Percentiles rank a stretch among this genome's conserved stretches.
phyloP scores from a whole-genome alignment of 2,797 vertebrate species.

The Myotis daubentonii region DNA sequence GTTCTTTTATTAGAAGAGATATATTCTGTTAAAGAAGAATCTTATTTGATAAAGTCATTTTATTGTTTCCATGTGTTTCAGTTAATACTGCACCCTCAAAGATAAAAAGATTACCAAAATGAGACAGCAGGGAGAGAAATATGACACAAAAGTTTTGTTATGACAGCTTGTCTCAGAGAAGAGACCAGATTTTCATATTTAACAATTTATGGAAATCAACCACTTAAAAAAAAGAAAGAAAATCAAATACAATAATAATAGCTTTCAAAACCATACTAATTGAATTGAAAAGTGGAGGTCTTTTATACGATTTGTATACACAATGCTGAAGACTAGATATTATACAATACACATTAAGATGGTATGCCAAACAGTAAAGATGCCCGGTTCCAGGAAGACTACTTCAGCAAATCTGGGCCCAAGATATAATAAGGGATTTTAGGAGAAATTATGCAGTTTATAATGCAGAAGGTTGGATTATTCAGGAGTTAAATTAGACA shows the following conservation, averaged over 20 bases:
- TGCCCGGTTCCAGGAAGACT: conserved; percentile 69
- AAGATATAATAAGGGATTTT: conserved; percentile 72
- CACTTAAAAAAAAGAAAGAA: conserved; percentile 62
- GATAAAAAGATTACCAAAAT: conserved; percentile 60
- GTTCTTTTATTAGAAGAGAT: conserved; percentile 34
- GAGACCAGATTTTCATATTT: conserved; percentile 73
- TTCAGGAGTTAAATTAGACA: conserved; percentile 61
- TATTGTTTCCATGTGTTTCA: conserved; percentile 69
- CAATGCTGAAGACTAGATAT: conserved; percentile 22
- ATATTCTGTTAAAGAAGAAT: conserved; percentile 44
- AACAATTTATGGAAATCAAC: conserved; percentile 75
- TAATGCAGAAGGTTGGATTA: conserved; percentile 55
- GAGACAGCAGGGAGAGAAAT: conserved; percentile 58
- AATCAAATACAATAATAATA: conserved; percentile 76
- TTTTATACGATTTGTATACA: neutral
- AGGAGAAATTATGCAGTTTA: conserved; percentile 69
- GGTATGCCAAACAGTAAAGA: conserved; percentile 61
- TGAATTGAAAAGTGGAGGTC: conserved; percentile 62
- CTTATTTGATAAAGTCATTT: conserved; percentile 57
- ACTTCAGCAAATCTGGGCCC: conserved; percentile 75
- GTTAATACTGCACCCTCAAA: conserved; percentile 46
- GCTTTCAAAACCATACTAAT: conserved; percentile 75
- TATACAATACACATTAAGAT: conserved; percentile 15
- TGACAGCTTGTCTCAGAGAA: conserved; percentile 64
- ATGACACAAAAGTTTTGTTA: conserved; percentile 54